Evolutionary conservation across 2,888 invertebrate species (phyloP), one percentile per base, ranked within the genome.

Genomic region (Cordilura impudica): DNA sequence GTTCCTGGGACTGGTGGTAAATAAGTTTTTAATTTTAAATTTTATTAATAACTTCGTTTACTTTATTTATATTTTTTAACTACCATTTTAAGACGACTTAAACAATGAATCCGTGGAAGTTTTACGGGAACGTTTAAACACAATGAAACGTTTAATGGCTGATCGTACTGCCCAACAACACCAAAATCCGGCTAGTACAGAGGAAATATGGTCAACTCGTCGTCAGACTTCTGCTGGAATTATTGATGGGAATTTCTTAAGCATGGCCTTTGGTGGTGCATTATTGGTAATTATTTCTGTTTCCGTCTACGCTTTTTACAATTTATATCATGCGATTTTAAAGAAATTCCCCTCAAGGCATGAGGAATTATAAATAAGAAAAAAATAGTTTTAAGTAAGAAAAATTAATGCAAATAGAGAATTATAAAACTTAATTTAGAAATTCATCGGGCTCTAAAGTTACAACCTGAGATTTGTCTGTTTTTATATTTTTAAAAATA

Each of bases 281-380:
- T 91, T 96, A 3, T 84, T 94, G 8, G 94, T 96, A 49, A 96
- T 97, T 72, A 89, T 96, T 7, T 93, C 94, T 83, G 96, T 96
- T 45, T 95, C 96, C 65, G 91, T 94, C 1, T 96, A 96, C 85
- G 96, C 96, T 0, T 97, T 97, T 87, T 95, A 95, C 84, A 96
- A 95, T 88, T 91, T 96, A 0, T 95, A 94, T 86, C 91, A 93
- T 84, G 95, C 95, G 14, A 94, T 96, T 61, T 88, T 95, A 31
- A 96, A 95, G 90, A 95, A 95, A 89, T 96, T 96, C 85, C 95
- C 95, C 0, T 93, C 95, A 0, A 92, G 91, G 56, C 96, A 96
- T 86, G 95, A 95, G 31, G 96, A 96, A 90, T 90, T 96, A 86
- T 96, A 94, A 93, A 75, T 63, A 47, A 39, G 16, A 23, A 19